These are phyloP conservation scores for Hermatobates lingyangjiaoensis DNA, from an alignment of 1,140 invertebrate genomes.

Conservation along the genomic window DNA sequence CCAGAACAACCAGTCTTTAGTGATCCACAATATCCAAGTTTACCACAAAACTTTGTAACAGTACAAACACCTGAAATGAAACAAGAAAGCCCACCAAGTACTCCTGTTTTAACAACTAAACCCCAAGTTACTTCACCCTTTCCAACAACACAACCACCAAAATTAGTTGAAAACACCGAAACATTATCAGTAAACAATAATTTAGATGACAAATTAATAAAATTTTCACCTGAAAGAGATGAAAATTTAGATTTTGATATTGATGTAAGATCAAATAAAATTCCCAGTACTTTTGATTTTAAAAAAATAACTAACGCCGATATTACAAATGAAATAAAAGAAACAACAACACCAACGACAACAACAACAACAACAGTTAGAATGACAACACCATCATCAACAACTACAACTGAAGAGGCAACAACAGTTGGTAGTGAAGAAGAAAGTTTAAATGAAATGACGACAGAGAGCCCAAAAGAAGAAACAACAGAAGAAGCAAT, in stretches of 20 bases:
- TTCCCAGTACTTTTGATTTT: background rate
- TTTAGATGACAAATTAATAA: background rate
- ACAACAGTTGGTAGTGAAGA: background rate
- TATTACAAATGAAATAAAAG: conserved; percentile 2
- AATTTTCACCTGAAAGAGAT: background rate
- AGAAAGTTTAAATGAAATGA: too few species aligned
- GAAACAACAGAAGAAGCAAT: too few species aligned
- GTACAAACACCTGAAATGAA: too few species aligned
- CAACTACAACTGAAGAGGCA: background rate
- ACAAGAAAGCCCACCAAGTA: too few species aligned
- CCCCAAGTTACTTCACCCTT: conserved; percentile 3
- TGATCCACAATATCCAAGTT: too few species aligned
- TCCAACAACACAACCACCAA: conserved; percentile 9
- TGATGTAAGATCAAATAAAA: background rate
- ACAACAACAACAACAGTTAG: conserved; percentile 8
- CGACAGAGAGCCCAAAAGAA: too few species aligned
- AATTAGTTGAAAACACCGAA: background rate
- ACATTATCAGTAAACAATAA: background rate
- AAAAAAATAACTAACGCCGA: background rate
- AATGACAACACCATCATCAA: conserved; percentile 10
- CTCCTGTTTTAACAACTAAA: too few species aligned
- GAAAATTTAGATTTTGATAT: background rate
- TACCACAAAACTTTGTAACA: too few species aligned
- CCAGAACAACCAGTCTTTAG: too few species aligned
- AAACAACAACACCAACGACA: conserved; percentile 10